phyloP scores from a whole-genome alignment of 2,113 vertebrate species.

The Siniperca chuatsi region DNA sequence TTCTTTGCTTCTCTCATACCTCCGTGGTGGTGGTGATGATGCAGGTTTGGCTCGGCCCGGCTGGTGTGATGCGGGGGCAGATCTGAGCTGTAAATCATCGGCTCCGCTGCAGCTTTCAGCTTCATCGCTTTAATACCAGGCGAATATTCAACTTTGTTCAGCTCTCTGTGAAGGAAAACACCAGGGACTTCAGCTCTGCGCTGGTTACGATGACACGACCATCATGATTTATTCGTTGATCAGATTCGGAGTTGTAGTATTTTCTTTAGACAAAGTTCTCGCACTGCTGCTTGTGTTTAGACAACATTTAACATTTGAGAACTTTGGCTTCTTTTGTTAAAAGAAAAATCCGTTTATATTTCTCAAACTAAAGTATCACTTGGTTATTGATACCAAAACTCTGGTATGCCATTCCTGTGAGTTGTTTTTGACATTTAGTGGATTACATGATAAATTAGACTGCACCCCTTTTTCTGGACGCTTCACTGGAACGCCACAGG shows the following conservation, averaged over 20 bases:
- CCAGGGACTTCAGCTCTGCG: background rate
- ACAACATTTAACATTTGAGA: no score
- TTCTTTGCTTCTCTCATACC: background rate
- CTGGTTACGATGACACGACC: slow-evolving; percentile 13
- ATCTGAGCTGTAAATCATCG: slow-evolving; percentile 1
- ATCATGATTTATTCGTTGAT: background rate
- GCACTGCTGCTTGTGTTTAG: no score
- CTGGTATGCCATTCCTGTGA: no score
- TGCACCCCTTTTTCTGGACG: background rate
- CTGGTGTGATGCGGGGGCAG: background rate
- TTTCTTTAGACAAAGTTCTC: no score
- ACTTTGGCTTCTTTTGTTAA: no score
- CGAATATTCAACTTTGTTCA: slow-evolving; percentile 14
- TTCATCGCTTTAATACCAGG: slow-evolving; percentile 1
- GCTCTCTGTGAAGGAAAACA: background rate
- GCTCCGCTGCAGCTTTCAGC: slow-evolving; percentile 22
- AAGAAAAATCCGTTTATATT: no score
- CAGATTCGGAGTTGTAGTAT: background rate
- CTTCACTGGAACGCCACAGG: background rate
- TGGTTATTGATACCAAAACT: no score
- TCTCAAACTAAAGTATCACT: no score
- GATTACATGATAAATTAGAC: background rate
- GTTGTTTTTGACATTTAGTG: background rate
- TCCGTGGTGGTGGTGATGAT: background rate
- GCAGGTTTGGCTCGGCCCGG: slow-evolving; percentile 8